Evolutionary conservation across 1,140 invertebrate species (phyloP).

Genomic region (Listronotus oregonensis): DNA sequence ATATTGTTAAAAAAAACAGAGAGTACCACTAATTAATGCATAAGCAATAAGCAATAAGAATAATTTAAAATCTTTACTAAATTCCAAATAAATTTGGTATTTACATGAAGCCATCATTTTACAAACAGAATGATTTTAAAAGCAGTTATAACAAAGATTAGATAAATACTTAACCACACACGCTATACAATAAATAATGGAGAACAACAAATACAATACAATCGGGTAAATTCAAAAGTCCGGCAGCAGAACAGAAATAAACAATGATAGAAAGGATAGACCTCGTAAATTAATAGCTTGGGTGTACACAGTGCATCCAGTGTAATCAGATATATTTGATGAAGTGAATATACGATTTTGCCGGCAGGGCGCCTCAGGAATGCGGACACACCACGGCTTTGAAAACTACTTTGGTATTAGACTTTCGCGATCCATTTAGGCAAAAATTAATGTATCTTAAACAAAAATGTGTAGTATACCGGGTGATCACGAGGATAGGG

Average conservation of each 20-base stretch:
- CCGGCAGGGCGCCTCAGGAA: constrained; percentile 5
- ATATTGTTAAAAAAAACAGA: too few species aligned
- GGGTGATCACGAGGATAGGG: too few species aligned
- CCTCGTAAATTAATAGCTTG: constrained; percentile 16
- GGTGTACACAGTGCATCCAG: constrained; percentile 17
- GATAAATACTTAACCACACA: background rate
- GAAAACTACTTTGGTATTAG: constrained; percentile 20
- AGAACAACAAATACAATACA: constrained; percentile 12
- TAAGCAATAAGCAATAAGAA: too few species aligned
- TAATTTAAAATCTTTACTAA: too few species aligned
- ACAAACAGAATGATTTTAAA: background rate
- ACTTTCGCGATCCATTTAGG: constrained; percentile 10
- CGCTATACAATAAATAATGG: constrained; percentile 15
- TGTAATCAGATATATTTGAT: constrained; percentile 20
- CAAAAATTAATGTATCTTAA: background rate
- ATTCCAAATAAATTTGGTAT: too few species aligned
- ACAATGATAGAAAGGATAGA: constrained; percentile 18
- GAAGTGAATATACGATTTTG: constrained; percentile 21
- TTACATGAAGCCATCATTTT: background rate
- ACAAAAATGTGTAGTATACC: background rate
- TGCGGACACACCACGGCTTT: constrained; percentile 9
- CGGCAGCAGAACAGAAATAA: constrained; percentile 18
- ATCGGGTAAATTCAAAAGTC: constrained; percentile 17
- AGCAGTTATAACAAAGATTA: constrained; percentile 9
- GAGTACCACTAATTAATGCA: too few species aligned